These are phyloP conservation scores for Xylota sylvarum DNA, from an alignment of 2,888 invertebrate genomes.

Conservation along the genomic window DNA sequence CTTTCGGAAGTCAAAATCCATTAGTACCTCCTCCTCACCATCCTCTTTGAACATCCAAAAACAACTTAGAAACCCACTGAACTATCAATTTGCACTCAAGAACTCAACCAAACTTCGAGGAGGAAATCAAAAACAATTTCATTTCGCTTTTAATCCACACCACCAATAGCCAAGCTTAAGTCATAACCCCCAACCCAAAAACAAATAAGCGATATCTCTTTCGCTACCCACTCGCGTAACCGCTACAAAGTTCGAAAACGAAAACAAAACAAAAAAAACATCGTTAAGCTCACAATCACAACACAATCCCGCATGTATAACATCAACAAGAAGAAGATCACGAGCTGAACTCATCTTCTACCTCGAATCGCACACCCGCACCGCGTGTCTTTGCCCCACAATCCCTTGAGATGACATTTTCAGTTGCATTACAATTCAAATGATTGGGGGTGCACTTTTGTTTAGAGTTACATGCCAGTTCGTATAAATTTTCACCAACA, in stretches of 20 bases:
- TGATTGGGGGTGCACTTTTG: slow-evolving; percentile 68
- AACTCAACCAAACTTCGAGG: background rate
- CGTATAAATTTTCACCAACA: slow-evolving; percentile 66
- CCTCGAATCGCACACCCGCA: slow-evolving; percentile 45
- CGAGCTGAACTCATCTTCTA: slow-evolving; percentile 72
- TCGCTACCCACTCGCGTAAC: slow-evolving; percentile 62
- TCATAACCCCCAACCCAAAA: slow-evolving; percentile 51
- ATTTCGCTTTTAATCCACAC: slow-evolving; percentile 14
- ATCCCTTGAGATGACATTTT: slow-evolving; percentile 66
- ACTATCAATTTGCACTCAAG: slow-evolving; percentile 26
- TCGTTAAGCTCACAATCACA: slow-evolving; percentile 63
- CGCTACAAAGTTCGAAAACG: slow-evolving; percentile 31
- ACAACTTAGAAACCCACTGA: background rate
- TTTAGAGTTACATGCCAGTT: slow-evolving; percentile 27
- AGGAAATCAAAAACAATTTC: slow-evolving; percentile 14
- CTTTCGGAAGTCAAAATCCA: no score
- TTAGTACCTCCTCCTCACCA: background rate
- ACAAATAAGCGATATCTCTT: slow-evolving; percentile 54
- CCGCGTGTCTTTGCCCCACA: slow-evolving; percentile 15
- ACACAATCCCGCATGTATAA: slow-evolving; percentile 72
- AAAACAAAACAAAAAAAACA: slow-evolving; percentile 13
- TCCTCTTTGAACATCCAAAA: background rate
- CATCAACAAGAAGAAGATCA: slow-evolving; percentile 66
- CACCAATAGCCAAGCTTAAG: slow-evolving; percentile 20
- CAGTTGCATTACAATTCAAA: slow-evolving; percentile 54